phyloP scores from a whole-genome alignment of 2,888 invertebrate genomes.

The Cephus runcator region DNA sequence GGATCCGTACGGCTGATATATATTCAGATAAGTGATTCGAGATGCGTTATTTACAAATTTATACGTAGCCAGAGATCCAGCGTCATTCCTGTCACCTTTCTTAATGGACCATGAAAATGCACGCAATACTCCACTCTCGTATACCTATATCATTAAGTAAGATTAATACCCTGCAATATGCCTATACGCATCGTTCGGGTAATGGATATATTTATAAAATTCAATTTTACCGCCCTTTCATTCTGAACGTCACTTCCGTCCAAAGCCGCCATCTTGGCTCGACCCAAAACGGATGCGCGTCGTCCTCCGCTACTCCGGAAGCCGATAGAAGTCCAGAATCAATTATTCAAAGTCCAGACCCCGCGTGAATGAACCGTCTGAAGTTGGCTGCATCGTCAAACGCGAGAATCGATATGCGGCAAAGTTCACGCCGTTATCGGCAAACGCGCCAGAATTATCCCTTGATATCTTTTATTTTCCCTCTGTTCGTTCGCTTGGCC shows the following conservation, averaged over 20 bases:
- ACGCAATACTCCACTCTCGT: background rate
- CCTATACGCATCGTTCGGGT: background rate
- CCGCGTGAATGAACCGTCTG: background rate
- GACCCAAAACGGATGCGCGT: background rate
- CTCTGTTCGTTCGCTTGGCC: background rate
- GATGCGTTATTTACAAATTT: constrained; percentile 38
- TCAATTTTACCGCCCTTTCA: background rate
- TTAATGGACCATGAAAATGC: background rate
- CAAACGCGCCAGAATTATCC: background rate
- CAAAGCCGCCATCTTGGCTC: background rate
- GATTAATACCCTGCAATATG: background rate
- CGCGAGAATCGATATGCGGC: background rate
- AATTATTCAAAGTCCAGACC: background rate
- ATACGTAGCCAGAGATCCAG: background rate
- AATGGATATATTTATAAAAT: background rate
- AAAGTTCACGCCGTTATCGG: background rate
- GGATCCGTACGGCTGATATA: constrained; percentile 14
- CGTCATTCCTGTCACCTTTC: background rate
- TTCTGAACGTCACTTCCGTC: background rate
- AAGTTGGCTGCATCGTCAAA: background rate
- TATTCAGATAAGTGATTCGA: constrained; percentile 44
- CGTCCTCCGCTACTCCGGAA: background rate
- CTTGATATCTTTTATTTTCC: too few species aligned
- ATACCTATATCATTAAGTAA: background rate
- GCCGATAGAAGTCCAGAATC: background rate